Percentiles rank a stretch among this genome's conserved stretches.
Conservation (phyloP, 2,797 vertebrate genomes). For the Falco concolor region DNA sequence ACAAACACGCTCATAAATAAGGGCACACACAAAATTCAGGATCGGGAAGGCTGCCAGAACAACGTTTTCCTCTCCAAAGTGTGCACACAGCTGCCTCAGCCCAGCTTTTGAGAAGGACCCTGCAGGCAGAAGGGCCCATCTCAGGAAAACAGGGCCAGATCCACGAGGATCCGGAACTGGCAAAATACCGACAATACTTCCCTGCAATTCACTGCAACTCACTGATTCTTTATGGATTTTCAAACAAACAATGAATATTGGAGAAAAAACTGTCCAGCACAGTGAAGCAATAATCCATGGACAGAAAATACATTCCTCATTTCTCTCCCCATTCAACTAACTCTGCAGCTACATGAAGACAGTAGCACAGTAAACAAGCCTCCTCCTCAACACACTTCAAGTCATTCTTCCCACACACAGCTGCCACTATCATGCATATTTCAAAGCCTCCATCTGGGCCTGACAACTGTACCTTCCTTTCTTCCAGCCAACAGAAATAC, state of each 20-base stretch:
- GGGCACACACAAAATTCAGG: background rate
- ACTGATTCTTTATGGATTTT: background rate
- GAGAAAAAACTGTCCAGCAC: background rate
- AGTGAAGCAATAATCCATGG: background rate
- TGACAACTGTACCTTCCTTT: slow-evolving; percentile 75
- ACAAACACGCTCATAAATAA: background rate
- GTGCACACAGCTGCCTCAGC: background rate
- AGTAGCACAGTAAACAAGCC: slow-evolving; percentile 64
- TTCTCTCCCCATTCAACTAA: slow-evolving; percentile 69
- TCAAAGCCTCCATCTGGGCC: slow-evolving; percentile 79
- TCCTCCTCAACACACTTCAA: slow-evolving; percentile 72
- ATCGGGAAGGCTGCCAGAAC: background rate
- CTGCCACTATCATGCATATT: slow-evolving; percentile 77
- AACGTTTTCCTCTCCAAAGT: background rate
- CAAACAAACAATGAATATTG: background rate
- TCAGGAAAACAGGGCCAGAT: background rate
- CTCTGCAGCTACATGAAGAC: slow-evolving; percentile 61
- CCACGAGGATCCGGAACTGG: background rate
- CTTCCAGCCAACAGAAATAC: slow-evolving; percentile 72
- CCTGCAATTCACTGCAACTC: background rate
- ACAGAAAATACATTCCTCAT: slow-evolving; percentile 8
- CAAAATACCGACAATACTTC: rapidly evolving
- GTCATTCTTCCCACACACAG: slow-evolving; percentile 79
- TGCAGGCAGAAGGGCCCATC: background rate
- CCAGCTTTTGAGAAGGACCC: background rate